These are phyloP conservation scores for Parapsyche elsis DNA, from an alignment of 1,140 invertebrate species.

Conservation along the genomic window DNA sequence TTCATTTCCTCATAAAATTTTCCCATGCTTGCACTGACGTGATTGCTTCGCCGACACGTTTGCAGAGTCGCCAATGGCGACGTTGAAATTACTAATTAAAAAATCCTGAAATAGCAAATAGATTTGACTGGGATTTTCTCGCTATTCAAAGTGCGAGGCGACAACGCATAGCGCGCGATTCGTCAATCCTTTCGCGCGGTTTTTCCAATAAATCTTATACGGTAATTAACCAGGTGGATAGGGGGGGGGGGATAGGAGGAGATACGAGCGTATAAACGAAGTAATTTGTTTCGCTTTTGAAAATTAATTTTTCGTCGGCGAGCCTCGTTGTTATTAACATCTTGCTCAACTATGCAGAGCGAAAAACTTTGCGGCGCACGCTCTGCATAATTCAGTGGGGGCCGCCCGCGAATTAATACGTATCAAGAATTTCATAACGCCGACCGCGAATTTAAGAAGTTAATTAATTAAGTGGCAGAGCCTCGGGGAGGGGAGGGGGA, in stretches of 20 bases:
- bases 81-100: no score
- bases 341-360: constrained; percentile 30
- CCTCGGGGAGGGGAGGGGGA: background rate
- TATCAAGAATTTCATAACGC: constrained; percentile 39
- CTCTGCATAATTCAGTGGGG: constrained; percentile 26
- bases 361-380: constrained; percentile 33
- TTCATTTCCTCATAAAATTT: no score
- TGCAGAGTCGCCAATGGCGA: no score
- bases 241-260: background rate
- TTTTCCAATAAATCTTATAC: background rate
- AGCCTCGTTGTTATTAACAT: constrained; percentile 9
- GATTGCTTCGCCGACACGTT: no score
- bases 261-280: background rate
- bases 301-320: constrained; percentile 6
- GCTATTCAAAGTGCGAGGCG: no score
- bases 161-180: no score
- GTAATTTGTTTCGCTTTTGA: background rate
- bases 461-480: constrained; percentile 40
- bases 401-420: constrained; percentile 21
- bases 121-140: no score
- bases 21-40: no score
- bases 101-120: no score
- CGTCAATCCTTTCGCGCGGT: no score
- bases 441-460: constrained; percentile 40
- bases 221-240: background rate